Evolutionary conservation across 2,888 invertebrate genomes (phyloP), one percentile per base, ranked within the genome.

Genomic region (Stenodera caucasica): DNA sequence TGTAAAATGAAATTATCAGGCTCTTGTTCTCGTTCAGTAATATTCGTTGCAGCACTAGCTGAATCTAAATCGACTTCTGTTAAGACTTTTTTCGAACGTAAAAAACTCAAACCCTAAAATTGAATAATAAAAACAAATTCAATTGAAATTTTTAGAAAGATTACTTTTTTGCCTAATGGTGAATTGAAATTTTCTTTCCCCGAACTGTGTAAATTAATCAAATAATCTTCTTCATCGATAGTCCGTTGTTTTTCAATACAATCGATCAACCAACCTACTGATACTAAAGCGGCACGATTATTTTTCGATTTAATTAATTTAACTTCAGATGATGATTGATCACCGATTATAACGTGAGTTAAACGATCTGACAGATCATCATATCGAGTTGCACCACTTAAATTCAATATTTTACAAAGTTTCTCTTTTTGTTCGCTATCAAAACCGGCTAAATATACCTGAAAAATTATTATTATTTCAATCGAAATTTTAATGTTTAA

Each of bases 311-410:
- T 61, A 37, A 79, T 72, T 18, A 73, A 26, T 65, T 82, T 81
- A 0, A 84, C 75, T 68, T 87, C 86, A 2, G 72, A 72, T 29
- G 81, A 79, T 8, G 81, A 76, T 7, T 83, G 77, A 64, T 89
- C 86, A 0, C 89, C 90, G 2, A 91, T 85, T 33, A 95, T 86
- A 2, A 92, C 87, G 80, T 96, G 96, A 0, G 94, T 92, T 2
- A 92, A 82, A 61, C 90, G 85, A 64, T 90, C 90, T 69, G 88
- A 88, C 40, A 94, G 84, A 55, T 87, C 85, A 75, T 90, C 90
- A 73, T 90, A 87, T 56, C 94, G 85, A 15, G 91, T 91, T 26
- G 92, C 96, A n/a, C 94, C 94, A 55, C 91, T 90, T 6, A 87
- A 84, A 75, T 90, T 91, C 18, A 92, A 80, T 52, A 92, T 85